Evolutionary conservation across 2,888 invertebrate genomes (phyloP).

Genomic region (Calameuta filiformis): DNA sequence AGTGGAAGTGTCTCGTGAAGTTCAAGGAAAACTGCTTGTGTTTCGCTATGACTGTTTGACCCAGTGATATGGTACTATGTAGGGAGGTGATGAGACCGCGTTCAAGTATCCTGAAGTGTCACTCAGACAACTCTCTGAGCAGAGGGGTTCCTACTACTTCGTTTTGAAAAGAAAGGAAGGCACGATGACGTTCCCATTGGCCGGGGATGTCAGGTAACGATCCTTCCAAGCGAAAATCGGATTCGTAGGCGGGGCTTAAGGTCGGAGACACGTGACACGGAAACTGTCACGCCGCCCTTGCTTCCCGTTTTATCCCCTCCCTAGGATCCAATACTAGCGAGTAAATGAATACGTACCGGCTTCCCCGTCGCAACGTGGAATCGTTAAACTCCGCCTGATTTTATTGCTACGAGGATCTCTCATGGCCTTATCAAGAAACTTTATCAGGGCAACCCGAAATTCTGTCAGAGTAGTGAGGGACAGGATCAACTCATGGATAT

Average conservation of each 20-base stretch:
- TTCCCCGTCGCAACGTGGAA: constrained; percentile 1
- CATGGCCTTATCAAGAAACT: neutral
- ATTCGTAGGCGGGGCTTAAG: constrained; percentile 62
- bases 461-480: neutral
- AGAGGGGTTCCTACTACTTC: neutral
- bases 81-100: neutral
- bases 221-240: constrained; percentile 43
- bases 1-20: neutral
- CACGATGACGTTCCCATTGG: neutral
- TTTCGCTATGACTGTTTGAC: neutral
- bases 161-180: neutral
- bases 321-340: constrained; percentile 22
- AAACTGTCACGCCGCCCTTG: constrained; percentile 66
- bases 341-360: neutral
- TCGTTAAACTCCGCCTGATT: neutral
- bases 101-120: neutral
- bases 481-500: neutral
- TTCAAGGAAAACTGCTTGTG: neutral
- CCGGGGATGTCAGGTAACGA: constrained; percentile 23
- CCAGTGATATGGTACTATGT: neutral
- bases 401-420: neutral
- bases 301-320: constrained; percentile 48
- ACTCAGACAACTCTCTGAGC: neutral
- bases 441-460: neutral
- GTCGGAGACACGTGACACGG: constrained; percentile 64